Evolutionary conservation across 2,113 vertebrate genomes (phyloP), one percentile per base, ranked within the genome.

Genomic region (Clarias batrachus): DNA sequence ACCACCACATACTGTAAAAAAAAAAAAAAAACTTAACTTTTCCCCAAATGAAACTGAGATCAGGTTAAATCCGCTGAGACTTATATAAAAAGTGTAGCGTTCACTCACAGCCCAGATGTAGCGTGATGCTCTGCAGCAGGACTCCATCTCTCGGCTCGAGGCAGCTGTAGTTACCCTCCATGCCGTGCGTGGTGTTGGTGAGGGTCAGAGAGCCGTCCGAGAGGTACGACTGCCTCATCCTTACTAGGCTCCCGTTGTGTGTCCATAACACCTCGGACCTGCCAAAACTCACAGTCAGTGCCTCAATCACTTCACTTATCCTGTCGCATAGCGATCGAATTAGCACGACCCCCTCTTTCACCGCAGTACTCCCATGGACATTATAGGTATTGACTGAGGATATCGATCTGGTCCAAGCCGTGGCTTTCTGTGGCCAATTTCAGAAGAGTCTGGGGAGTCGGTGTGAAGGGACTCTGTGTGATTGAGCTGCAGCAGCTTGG

Each of bases 121-220:
- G 93, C 82, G 17, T 90, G 89, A 93, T 80, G 1, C 91, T 90
- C 82, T 90, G 90, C 52, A 95, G 91, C 87, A 94, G 90, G 52
- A 86, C 66, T 54, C 94, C 93, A 2, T 94, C 93, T 3, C 25
- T 90, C 87, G 85, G 37, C 86, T 94, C 91, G 66, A 94, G 91
- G 91, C 95, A 96, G 92, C 94, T 95, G 93, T 96, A 96, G 92
- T 93, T 90, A 78, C 95, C 95, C 90, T 95, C 94, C 17, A 94
- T 93, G 0, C 93, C 88, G 59, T 56, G 93, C 62, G 90, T 85
- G 56, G 89, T 88, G 25, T 91, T 91, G 74, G 91, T 87, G 71
- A 96, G 92, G 8, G 93, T 87, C 74, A 96, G 91, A 0, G 87
- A 82, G 59, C 93, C 94, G n/a, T 94, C 87, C 8, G 89, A 88